Evolutionary conservation across 53 echinoderm and acorn worm species (phyloP).

Genomic region (Patiria pectinifera): DNA sequence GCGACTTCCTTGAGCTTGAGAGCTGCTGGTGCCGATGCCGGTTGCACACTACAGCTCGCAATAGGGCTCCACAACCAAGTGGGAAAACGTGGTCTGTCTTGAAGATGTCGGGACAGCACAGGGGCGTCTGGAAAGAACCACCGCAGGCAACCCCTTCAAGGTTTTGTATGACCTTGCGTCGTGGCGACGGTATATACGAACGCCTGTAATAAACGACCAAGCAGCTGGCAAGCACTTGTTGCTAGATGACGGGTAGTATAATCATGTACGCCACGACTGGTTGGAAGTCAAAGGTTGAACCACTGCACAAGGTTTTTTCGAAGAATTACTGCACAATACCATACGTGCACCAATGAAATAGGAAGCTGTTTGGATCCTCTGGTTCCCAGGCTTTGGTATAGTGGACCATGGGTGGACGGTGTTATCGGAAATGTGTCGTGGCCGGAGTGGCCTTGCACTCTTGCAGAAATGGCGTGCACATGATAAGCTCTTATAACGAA

Average conservation of each 20-base stretch:
- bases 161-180: background rate
- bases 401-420: no score
- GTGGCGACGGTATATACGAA: background rate
- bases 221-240: conserved; percentile 59
- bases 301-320: background rate
- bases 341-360: no score
- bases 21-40: background rate
- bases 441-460: no score
- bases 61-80: background rate
- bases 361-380: no score
- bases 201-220: background rate
- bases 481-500: no score
- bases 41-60: background rate
- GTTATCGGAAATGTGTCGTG: no score
- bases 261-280: background rate
- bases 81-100: background rate
- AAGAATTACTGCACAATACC: background rate
- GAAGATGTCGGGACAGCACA: background rate
- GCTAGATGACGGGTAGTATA: conserved; percentile 14
- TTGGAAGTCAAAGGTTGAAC: conserved; percentile 6
- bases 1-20: background rate
- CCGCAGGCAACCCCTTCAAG: background rate
- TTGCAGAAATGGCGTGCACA: no score
- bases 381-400: no score
- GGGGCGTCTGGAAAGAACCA: background rate